Evolutionary conservation across 1,140 invertebrate genomes (phyloP).

Genomic region (Rhopalosiphum maidis): DNA sequence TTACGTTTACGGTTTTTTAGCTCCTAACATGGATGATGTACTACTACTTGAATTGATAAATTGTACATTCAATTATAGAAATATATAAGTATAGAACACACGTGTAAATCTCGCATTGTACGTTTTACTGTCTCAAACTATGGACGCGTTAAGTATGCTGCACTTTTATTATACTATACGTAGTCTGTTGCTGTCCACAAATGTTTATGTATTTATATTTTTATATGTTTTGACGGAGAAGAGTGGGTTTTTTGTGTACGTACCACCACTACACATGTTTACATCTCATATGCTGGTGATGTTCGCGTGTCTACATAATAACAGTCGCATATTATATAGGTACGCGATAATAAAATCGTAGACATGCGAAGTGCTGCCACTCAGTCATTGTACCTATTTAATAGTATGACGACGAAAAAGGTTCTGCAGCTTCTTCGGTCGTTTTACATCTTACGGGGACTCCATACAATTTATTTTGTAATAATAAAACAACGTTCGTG

Average conservation of each 20-base stretch:
- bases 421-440: not conserved
- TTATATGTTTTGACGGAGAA: not conserved
- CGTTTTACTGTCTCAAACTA: too few species aligned
- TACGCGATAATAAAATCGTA: not conserved
- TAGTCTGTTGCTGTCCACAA: not conserved
- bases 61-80: too few species aligned
- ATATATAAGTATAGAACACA: too few species aligned
- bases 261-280: not conserved
- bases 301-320: not conserved
- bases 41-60: not conserved
- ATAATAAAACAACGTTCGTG: not conserved
- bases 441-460: too few species aligned
- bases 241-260: not conserved
- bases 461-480: not conserved
- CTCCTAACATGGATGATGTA: not conserved
- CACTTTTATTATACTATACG: not conserved
- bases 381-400: not conserved
- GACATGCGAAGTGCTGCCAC: not conserved
- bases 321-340: not conserved
- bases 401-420: not conserved
- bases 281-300: not conserved
- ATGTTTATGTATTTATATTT: not conserved
- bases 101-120: too few species aligned
- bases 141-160: not conserved
- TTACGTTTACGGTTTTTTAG: not conserved